Evolutionary conservation across 2,888 invertebrate genomes (phyloP), one percentile per base, ranked within the genome.

Genomic region (Pheosia gnoma): DNA sequence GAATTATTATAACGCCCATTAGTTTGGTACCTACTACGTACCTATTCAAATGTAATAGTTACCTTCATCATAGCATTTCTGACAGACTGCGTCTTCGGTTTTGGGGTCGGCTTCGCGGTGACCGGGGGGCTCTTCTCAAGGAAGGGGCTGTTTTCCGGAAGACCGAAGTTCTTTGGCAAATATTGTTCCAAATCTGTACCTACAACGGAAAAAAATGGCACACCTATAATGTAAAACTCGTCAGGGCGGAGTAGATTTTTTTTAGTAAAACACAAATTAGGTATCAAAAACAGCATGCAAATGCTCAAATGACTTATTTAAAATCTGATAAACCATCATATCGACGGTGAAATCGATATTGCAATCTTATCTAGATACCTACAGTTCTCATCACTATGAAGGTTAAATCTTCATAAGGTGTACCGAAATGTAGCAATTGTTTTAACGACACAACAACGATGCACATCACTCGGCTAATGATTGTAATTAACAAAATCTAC

Each of bases 101-200:
- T 94, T 52, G 80, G 90, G 74, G 83, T 82, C 65, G 82, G 84
- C 79, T 84, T 94, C 72, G 88, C 91, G 54, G 93, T 88, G 62
- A 85, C 70, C 25, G 94, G 93, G 9, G 94, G 94, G 75, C 89
- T 90, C 84, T 93, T 94, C 82, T 94, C 93, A 70, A 90, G 77
- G 81, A 91, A 91, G 41, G 93, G 91, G 79, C 90, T 94, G 83
- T 90, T 88, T 76, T 94, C 91, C 66, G 95, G 95, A 70, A 95
- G 88, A 72, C 95, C 95, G 85, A 94, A 95, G 84, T 95, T 94
- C 88, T 95, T 95, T 81, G 95, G 95, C 87, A 95, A 87, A 84
- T 94, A 95, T 80, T 95, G 93, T 78, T 94, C 95, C 80, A 95
- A 85, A 73, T 95, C 94, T 74, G 95, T 95, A 77, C 94, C 94